A percentile compares a stretch with the other conserved stretches of the same genome.
Conservation (phyloP, 2,888 invertebrate genomes). For the Chrysolina haemoptera region DNA sequence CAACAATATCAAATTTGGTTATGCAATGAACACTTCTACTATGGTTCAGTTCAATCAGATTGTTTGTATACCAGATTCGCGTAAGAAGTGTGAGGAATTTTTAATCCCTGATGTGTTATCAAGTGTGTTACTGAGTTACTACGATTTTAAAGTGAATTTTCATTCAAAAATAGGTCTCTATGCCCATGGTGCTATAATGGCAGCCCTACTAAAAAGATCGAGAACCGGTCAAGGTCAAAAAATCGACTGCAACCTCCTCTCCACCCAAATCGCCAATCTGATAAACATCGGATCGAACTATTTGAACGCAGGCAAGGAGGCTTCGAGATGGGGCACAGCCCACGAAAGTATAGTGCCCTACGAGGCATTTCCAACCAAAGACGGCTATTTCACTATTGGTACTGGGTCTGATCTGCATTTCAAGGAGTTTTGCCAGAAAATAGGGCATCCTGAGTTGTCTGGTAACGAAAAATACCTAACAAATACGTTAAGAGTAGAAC, state of each 20-base stretch:
- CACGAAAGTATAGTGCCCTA: constrained; percentile 97
- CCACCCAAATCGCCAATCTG: constrained; percentile 91
- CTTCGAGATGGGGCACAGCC: constrained; percentile 90
- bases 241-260: constrained; percentile 94
- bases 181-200: constrained; percentile 94
- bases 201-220: constrained; percentile 85
- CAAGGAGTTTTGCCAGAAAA: constrained; percentile 77
- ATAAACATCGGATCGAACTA: constrained; percentile 93
- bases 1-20: no score
- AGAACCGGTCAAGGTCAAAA: constrained; percentile 90
- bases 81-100: no score
- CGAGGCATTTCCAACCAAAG: constrained; percentile 87
- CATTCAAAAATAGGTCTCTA: constrained; percentile 76
- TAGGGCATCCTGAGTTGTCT: constrained; percentile 76
- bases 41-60: no score
- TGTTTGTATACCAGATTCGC: no score
- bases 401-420: constrained; percentile 90
- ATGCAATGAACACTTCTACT: no score
- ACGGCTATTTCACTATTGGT: constrained; percentile 89
- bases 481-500: constrained; percentile 83
- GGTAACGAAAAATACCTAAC: constrained; percentile 77
- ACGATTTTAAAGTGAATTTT: background rate
- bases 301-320: constrained; percentile 86
- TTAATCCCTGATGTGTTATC: no score
- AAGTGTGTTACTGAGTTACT: no score